Base-by-base conservation (phyloP, 2,888 invertebrate genomes). In the Philaethria dido region DNA sequence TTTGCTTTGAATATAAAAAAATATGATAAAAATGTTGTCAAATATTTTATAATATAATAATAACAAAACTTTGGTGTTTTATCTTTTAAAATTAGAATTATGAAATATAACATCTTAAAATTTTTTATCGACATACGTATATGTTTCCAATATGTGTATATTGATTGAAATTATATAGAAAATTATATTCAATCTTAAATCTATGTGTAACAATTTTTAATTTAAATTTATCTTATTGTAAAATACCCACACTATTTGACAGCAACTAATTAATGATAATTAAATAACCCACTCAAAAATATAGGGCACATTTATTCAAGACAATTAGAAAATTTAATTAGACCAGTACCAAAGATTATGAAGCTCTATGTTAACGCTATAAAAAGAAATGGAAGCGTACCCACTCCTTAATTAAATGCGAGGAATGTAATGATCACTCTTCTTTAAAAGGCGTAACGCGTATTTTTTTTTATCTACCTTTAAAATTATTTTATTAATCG, bases 331-430 rank as follows among this genome's bases (percentile, higher is more conserved):
- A 60, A 42, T 59, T 44, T 65, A 59, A 42, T 60, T 25, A 18
- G 50, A 59, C 33, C 25, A 57, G 16, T 16, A 33, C 16, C n/a
- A 33, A 25, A 39, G 64, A 65, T 50, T 44, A 59, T 16, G 44
- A 50, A 59, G 59, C 48, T 47, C 33, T 20, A 65, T 29, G 59
- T 59, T 39, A 59, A 42, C 59, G 48, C 60, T 50, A 18, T 47
- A 57, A 33, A 42, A 48, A 39, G 50, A 50, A 65, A 59, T 44
- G 57, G 36, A 45, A 29, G 57, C 39, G 39, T 29, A 25, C 33
- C 13, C 22, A 18, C 44, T 44, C 50, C 44, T 59, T 65, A 65
- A 59, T 59, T 50, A 59, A 65, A 50, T 11, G 42, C 36, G 18
- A 54, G 13, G 50, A 65, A 59, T 50, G 44, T 50, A 44, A 50